Evolutionary conservation across 1,140 invertebrate species (phyloP), one percentile per base, ranked within the genome.

Genomic region (Dufourea novaeangliae): DNA sequence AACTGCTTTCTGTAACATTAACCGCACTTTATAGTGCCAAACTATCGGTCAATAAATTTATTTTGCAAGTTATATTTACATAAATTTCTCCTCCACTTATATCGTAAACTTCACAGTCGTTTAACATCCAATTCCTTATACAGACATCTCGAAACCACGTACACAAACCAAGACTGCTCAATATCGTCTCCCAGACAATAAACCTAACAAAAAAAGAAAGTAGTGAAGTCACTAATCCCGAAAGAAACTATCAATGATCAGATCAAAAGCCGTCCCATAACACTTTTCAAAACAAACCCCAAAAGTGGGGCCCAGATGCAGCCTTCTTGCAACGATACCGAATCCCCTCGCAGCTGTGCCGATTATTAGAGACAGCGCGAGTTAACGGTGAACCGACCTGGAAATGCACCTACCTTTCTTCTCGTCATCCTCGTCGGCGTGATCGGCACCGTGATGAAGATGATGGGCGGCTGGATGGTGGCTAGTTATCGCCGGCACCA

Each of bases 341-440:
- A 7, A 20, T 25, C n/a, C 25, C n/a, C n/a, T n/a, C 22, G 25
- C 52, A 44, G 68, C 54, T 46, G 56, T n/a, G 8, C 50, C 20
- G 32, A 37, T 68, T 34, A 54, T 39, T 6, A 17, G 12, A 56
- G 22, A 17, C 34, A 10, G 10, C 14, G 39, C 0, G 29, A 62
- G 1, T 39, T 57, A 70, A 44, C 37, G 29, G 50, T 52, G 27
- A 72, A 59, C 27, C 14, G 34, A 57, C 29, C 57, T 25, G 6
- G 4, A 75, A 52, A 54, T 62, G n/a, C 22, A 68, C 75, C 80
- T 84, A 92, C 92, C 92, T 91, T 93, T 93, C 79, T 92, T 93
- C 57, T 93, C 92, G 62, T 93, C 91, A 46, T 93, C 92, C 8
- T 93, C 92, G 63, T 91, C 90, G 52, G 77, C 88, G 64, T 92